Conservation (phyloP, 2,797 vertebrate species). For the Falco berigora region DNA sequence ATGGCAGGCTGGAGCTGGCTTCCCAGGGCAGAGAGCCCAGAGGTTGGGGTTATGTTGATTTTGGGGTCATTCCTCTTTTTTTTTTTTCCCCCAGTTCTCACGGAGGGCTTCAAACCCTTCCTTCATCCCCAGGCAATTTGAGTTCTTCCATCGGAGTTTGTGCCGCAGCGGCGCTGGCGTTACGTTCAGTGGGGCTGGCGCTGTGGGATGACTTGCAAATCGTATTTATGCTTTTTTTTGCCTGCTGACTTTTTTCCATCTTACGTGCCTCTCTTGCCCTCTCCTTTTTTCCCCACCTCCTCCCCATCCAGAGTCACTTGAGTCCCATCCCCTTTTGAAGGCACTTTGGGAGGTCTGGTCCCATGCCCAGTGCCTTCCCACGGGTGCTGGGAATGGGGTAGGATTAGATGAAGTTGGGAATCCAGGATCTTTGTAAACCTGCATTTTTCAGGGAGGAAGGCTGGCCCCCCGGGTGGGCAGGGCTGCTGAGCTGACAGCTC, state of each 20-base stretch:
- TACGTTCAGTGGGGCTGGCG: neutral
- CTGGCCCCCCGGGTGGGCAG: neutral
- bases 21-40: neutral
- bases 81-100: neutral
- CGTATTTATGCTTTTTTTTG: neutral
- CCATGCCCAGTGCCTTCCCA: neutral
- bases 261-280: neutral
- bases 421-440: neutral
- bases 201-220: accelerated
- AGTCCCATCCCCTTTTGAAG: neutral
- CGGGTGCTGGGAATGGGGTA: neutral
- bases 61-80: neutral
- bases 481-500: neutral
- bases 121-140: neutral
- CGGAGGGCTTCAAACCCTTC: neutral
- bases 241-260: neutral
- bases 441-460: neutral
- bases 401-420: neutral
- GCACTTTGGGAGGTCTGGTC: neutral
- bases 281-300: neutral
- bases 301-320: neutral
- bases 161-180: neutral
- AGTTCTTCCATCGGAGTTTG: neutral
- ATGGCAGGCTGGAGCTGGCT: neutral
- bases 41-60: neutral